phyloP scores from a whole-genome alignment of 2,113 vertebrate species.

The Otolemur garnettii region DNA sequence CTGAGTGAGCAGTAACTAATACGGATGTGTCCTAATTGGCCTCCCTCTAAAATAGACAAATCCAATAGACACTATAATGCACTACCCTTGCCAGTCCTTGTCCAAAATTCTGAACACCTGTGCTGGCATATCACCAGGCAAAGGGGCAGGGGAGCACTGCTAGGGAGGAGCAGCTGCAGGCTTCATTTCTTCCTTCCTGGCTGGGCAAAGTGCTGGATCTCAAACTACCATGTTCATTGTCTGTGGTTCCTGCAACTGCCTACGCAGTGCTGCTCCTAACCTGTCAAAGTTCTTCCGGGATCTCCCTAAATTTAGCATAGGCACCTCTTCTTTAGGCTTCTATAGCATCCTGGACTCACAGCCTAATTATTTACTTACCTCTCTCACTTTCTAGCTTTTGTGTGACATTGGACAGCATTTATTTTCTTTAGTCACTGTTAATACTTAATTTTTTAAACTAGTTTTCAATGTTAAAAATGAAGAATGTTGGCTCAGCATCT shows the following conservation, averaged over 20 bases:
- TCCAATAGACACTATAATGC: neutral
- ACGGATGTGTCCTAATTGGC: neutral
- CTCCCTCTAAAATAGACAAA: neutral
- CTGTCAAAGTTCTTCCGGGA: neutral
- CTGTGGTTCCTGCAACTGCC: neutral
- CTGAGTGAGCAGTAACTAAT: neutral
- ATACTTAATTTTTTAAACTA: neutral
- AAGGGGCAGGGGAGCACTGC: rapidly evolving
- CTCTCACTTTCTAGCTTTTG: neutral
- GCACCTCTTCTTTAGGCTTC: neutral
- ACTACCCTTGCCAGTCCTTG: neutral
- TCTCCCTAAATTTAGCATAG: neutral
- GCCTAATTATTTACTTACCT: rapidly evolving
- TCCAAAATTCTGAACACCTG: neutral
- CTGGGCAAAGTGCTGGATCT: neutral
- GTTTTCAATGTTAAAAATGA: constrained; percentile 15
- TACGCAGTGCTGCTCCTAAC: rapidly evolving
- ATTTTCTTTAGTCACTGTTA: neutral
- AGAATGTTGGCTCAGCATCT: neutral
- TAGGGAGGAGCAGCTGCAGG: neutral
- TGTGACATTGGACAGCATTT: neutral
- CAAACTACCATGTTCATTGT: too few relatives aligned
- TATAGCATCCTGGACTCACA: rapidly evolving
- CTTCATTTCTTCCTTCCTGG: rapidly evolving
- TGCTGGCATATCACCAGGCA: neutral